phyloP scores from a whole-genome alignment of 2,797 vertebrate genomes.

The Menidia menidia region DNA sequence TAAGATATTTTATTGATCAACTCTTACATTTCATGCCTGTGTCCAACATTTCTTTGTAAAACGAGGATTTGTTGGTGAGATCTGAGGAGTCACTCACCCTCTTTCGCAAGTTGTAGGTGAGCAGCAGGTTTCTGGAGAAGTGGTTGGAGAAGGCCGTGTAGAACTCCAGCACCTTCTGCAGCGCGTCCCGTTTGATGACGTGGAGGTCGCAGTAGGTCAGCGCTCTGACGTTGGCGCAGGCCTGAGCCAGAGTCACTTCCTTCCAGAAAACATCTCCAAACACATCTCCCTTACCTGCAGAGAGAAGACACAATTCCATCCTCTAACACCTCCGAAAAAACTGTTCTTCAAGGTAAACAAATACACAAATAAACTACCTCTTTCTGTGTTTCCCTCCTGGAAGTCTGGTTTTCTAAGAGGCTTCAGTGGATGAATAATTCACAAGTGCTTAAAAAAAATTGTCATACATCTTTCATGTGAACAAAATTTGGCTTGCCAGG shows the following conservation, averaged over 20 bases:
- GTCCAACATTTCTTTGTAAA: too few relatives aligned
- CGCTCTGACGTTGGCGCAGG: slow-evolving; percentile 96
- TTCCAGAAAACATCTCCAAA: slow-evolving; percentile 99
- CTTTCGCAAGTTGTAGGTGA: slow-evolving; percentile 98
- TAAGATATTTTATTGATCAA: too few relatives aligned
- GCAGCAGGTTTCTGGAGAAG: slow-evolving; percentile 97
- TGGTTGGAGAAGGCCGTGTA: slow-evolving; percentile 98
- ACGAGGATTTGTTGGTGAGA: not conserved
- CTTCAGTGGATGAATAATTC: slow-evolving; percentile 5
- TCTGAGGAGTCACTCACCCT: slow-evolving; percentile 85
- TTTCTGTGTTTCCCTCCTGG: too few relatives aligned
- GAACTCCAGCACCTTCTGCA: slow-evolving; percentile 99
- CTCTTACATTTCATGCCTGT: too few relatives aligned
- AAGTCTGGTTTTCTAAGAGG: not conserved
- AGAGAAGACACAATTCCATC: slow-evolving; percentile 6
- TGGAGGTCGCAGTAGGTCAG: slow-evolving; percentile 99
- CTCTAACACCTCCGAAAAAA: not conserved
- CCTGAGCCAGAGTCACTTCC: slow-evolving; percentile 94
- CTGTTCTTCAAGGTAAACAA: not conserved
- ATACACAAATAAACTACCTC: not conserved
- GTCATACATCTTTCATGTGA: not conserved
- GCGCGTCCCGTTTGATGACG: slow-evolving; percentile 95
- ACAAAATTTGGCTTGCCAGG: not conserved
- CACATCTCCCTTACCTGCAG: slow-evolving; percentile 95
- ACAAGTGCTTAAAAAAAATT: slow-evolving; percentile 1